phyloP scores from a whole-genome alignment of 2,113 vertebrate species.

The Oncorhynchus gorbuscha region DNA sequence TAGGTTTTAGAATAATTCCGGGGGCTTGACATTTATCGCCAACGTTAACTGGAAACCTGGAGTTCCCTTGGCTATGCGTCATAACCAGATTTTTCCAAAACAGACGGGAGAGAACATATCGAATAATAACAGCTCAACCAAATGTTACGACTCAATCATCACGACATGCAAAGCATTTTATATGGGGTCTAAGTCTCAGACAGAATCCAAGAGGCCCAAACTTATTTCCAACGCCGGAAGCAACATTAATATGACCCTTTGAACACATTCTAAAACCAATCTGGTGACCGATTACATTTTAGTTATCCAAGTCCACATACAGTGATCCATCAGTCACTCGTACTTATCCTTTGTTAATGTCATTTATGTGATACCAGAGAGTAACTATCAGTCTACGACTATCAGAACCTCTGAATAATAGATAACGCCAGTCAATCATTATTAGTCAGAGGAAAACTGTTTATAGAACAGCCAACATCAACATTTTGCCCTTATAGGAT shows the following conservation, averaged over 20 bases:
- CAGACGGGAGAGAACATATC: conserved; percentile 14
- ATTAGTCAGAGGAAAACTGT: neutral
- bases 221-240: neutral
- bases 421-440: neutral
- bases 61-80: conserved; percentile 48
- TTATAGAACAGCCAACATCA: neutral
- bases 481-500: too few relatives aligned
- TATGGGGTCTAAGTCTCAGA: neutral
- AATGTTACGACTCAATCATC: conserved; percentile 22
- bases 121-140: conserved; percentile 36
- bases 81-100: conserved; percentile 47
- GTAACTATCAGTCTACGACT: neutral
- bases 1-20: conserved; percentile 23
- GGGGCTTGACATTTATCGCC: conserved; percentile 41
- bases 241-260: neutral
- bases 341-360: neutral
- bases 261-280: neutral
- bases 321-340: neutral
- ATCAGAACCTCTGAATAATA: neutral
- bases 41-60: conserved; percentile 75
- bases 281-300: too few relatives aligned
- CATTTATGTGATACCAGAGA: neutral
- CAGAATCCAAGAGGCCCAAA: neutral
- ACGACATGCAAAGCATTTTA: neutral
- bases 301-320: neutral